Percentiles rank a stretch among this genome's conserved stretches.
These are phyloP conservation scores for Ianthella basta DNA, from an alignment of 37 sponge, comb jelly and placozoan species.

Conservation along the genomic window DNA sequence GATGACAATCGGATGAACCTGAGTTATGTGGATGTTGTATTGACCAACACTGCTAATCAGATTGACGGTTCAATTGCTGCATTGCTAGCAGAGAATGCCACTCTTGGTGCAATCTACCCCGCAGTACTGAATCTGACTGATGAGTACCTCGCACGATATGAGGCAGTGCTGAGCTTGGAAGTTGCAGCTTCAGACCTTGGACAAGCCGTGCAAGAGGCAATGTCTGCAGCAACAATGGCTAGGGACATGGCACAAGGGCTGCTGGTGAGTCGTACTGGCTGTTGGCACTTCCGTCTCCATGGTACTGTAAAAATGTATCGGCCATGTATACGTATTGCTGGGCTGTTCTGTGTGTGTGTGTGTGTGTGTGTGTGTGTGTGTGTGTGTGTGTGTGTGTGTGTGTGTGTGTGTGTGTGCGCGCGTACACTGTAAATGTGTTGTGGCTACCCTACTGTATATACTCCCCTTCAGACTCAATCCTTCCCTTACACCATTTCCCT, in stretches of 20 bases:
- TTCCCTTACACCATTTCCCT: too few species aligned
- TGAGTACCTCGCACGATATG: background rate
- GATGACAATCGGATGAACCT: constrained; percentile 5
- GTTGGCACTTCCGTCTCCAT: too few species aligned
- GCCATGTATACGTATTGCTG: too few species aligned
- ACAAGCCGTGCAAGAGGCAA: background rate
- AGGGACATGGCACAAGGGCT: background rate
- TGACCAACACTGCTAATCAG: background rate
- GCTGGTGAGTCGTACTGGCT: background rate
- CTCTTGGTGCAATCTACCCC: background rate
- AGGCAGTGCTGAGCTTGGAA: background rate
- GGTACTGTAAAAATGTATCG: too few species aligned
- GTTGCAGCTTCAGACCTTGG: background rate
- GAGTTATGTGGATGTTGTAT: background rate
- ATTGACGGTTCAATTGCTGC: background rate
- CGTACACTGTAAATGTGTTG: too few species aligned
- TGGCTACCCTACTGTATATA: too few species aligned
- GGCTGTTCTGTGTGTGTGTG: too few species aligned
- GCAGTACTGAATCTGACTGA: constrained; percentile 21
- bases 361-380: too few species aligned
- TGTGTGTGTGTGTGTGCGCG: too few species aligned
- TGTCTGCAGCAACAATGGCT: background rate
- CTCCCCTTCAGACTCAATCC: too few species aligned
- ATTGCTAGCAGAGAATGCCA: constrained; percentile 11
- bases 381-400: too few species aligned